Evolutionary conservation across 1,140 invertebrate species (phyloP).

Genomic region (Cotesia chilonis): DNA sequence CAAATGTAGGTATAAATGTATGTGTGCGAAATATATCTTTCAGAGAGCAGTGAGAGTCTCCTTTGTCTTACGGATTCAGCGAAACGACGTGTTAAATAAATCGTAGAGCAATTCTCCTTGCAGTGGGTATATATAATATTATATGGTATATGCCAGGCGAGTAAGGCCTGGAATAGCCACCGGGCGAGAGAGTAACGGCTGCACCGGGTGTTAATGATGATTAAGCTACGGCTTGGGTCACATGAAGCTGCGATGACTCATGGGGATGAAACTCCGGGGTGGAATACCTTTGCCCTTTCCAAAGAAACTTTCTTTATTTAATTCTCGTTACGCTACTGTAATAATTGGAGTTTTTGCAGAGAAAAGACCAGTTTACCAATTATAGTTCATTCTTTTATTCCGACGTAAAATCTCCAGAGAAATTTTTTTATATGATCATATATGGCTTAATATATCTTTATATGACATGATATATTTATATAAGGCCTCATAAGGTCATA

Average conservation of each 20-base stretch:
- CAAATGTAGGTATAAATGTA: slow-evolving; percentile 11
- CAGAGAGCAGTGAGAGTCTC: neutral
- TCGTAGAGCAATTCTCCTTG: slow-evolving; percentile 31
- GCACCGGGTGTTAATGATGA: slow-evolving; percentile 37
- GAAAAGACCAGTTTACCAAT: too few species aligned
- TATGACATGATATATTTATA: too few species aligned
- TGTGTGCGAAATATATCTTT: neutral
- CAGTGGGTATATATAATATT: too few species aligned
- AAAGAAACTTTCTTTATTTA: too few species aligned
- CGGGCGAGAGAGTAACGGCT: neutral
- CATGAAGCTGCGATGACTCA: slow-evolving; percentile 18
- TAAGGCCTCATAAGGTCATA: too few species aligned
- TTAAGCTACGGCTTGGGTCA: slow-evolving; percentile 35
- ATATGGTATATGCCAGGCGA: too few species aligned
- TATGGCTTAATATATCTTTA: too few species aligned
- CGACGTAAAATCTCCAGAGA: too few species aligned
- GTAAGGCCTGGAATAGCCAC: neutral
- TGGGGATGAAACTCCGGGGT: neutral
- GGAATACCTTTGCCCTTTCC: slow-evolving; percentile 1
- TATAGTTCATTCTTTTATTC: too few species aligned
- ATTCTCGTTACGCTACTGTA: neutral
- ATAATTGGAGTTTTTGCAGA: neutral
- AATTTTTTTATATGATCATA: too few species aligned
- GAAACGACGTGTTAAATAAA: slow-evolving; percentile 34
- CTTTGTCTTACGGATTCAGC: slow-evolving; percentile 15